Evolutionary conservation across 2,113 vertebrate species (phyloP).

Genomic region (Myocastor coypus): DNA sequence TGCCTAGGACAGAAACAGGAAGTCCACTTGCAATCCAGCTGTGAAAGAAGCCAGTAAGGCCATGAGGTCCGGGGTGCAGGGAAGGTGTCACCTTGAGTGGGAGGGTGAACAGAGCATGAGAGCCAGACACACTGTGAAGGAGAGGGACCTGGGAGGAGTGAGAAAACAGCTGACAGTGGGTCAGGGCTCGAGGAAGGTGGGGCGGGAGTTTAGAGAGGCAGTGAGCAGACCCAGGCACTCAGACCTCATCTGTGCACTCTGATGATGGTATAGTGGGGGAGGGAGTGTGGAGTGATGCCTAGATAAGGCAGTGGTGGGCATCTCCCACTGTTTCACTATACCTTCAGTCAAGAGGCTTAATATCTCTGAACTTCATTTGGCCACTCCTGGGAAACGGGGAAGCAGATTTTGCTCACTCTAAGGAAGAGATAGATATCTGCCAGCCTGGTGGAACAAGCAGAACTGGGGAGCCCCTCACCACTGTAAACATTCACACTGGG

Average conservation of each 20-base stretch:
- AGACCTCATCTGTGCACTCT: not conserved
- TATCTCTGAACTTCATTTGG: not conserved
- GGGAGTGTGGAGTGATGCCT: not conserved
- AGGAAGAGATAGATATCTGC: not conserved
- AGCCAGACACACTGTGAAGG: not conserved
- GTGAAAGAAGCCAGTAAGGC: not conserved
- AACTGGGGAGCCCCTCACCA: fast-evolving
- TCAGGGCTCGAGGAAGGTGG: not conserved
- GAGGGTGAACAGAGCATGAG: not conserved
- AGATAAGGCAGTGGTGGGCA: fast-evolving
- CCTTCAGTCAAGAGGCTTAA: not conserved
- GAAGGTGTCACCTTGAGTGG: not conserved
- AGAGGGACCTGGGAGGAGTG: not conserved
- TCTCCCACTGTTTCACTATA: not conserved
- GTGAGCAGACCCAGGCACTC: not conserved
- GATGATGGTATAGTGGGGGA: fast-evolving
- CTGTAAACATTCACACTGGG: not conserved
- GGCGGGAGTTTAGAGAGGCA: not conserved
- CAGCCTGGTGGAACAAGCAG: not conserved
- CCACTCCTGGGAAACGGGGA: fast-evolving
- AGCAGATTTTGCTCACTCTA: not conserved
- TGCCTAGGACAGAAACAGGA: not conserved
- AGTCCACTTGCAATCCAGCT: not conserved
- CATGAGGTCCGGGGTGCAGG: not conserved
- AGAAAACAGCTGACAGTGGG: not conserved